phyloP scores from a whole-genome alignment of 2,888 invertebrate species.

The Oxycera nigricornis region DNA sequence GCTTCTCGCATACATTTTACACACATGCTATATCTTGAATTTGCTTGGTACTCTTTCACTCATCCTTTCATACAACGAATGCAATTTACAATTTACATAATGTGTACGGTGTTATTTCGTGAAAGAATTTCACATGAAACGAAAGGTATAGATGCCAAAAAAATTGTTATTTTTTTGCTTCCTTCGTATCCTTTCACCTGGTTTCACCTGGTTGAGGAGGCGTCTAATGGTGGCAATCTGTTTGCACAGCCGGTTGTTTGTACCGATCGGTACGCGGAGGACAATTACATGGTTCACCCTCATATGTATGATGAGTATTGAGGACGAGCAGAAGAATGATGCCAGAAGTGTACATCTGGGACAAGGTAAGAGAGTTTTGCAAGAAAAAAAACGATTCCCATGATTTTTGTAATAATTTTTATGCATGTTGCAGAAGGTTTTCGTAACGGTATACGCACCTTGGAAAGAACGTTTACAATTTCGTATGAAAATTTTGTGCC shows the following conservation, averaged over 20 bases:
- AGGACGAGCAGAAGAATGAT: background rate
- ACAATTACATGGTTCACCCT: slow-evolving; percentile 16
- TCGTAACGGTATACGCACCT: background rate
- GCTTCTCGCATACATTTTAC: too few relatives aligned
- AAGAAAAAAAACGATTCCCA: background rate
- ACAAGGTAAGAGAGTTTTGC: background rate
- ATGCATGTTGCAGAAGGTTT: background rate
- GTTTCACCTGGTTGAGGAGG: slow-evolving; percentile 12
- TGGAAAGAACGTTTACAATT: background rate
- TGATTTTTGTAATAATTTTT: background rate
- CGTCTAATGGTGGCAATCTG: background rate
- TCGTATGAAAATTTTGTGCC: background rate
- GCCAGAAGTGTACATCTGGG: background rate
- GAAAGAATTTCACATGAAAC: too few relatives aligned
- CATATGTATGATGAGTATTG: background rate
- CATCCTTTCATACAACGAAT: too few relatives aligned
- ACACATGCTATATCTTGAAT: too few relatives aligned
- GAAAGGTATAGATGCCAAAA: background rate
- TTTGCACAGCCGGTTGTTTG: slow-evolving; percentile 9
- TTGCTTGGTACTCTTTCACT: too few relatives aligned
- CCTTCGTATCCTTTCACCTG: slow-evolving; percentile 10
- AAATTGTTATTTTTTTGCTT: background rate
- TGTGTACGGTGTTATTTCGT: too few relatives aligned
- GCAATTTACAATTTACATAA: too few relatives aligned
- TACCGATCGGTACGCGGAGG: background rate